These are phyloP conservation scores for Strigops habroptila DNA, from an alignment of 2,113 vertebrate species.

Conservation along the genomic window DNA sequence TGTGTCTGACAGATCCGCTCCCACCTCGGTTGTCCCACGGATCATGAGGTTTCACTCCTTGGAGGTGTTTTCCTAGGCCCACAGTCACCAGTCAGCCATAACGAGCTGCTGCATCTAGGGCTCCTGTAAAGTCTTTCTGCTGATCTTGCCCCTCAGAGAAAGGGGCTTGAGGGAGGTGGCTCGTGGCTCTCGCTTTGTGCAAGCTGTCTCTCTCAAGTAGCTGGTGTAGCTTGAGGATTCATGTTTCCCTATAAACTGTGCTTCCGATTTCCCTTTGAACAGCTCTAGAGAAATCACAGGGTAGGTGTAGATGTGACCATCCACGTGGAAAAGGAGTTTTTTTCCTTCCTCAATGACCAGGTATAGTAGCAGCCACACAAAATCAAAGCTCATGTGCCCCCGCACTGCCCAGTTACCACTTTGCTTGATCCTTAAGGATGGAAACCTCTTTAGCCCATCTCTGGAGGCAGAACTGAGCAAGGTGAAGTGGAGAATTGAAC, in stretches of 20 bases:
- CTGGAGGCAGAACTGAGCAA: neutral
- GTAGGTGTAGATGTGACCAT: neutral
- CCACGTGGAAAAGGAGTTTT: rapidly evolving
- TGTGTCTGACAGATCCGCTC: rapidly evolving
- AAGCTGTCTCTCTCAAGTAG: too few relatives aligned
- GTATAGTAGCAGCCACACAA: neutral
- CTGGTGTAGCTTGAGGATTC: neutral
- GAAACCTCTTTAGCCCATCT: neutral
- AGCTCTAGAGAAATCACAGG: neutral
- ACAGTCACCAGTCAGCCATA: too few relatives aligned
- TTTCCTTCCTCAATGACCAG: neutral
- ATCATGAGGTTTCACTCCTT: rapidly evolving
- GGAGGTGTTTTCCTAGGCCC: neutral
- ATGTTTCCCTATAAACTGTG: rapidly evolving
- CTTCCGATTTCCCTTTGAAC: neutral
- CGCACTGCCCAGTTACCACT: neutral
- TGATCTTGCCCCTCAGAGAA: neutral
- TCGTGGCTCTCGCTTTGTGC: neutral
- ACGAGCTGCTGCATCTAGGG: neutral
- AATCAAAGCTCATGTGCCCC: neutral
- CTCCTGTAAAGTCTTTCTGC: neutral
- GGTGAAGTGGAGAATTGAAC: neutral
- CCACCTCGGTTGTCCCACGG: rapidly evolving
- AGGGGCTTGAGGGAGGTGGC: neutral
- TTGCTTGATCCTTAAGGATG: neutral